Evolutionary conservation across 2,797 vertebrate species (phyloP), one percentile per base, ranked within the genome.

Genomic region (Rhinogobio ventralis): DNA sequence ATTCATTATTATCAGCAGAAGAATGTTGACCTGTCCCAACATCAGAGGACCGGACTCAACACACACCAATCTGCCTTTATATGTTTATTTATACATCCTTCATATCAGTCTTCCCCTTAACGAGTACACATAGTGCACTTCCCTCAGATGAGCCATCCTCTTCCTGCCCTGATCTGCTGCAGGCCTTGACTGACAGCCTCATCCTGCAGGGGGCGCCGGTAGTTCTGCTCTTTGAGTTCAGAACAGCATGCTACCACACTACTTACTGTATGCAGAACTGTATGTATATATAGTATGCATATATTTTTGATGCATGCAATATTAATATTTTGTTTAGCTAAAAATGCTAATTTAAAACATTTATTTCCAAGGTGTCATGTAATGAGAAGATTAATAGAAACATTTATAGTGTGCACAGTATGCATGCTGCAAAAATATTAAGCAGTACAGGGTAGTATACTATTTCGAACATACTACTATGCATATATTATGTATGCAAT

Each of bases 11-110:
- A 78, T 51, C 62, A 83, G 46, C 25, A 28, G 20, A 45, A 79
- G 42, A 67, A 79, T 85, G 80, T 74, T 77, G 73, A 77, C 78
- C 68, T 76, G 53, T 74, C 87, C 46, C 73, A 30, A 46, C 78
- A 86, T 86, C 71, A 85, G 49, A 86, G 45, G 2, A 39, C 77
- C 39, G 62, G 76, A 86, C 30, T 78, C 82, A 79, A 62, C 74
- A 45, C 60, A 85, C 73, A 79, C 30, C 28, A 53, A 55, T 71
- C 15, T 36, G 55, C 68, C 33, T 68, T 42, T 71, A 78, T 55
- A 73, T 81, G 25, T 86, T 86, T 85, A 85, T 88, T 85, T 77
- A 88, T 83, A 85, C 69, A 69, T 55, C 55, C 68, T n/a, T 45
- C 42, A 84, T 79, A 79, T 72, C 66, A 42, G 33, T 51, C 51